A percentile compares a stretch with the other conserved stretches of the same genome.
Evolutionary conservation across 2,888 invertebrate species (phyloP).

Genomic region (Hirudinaria manillensis): DNA sequence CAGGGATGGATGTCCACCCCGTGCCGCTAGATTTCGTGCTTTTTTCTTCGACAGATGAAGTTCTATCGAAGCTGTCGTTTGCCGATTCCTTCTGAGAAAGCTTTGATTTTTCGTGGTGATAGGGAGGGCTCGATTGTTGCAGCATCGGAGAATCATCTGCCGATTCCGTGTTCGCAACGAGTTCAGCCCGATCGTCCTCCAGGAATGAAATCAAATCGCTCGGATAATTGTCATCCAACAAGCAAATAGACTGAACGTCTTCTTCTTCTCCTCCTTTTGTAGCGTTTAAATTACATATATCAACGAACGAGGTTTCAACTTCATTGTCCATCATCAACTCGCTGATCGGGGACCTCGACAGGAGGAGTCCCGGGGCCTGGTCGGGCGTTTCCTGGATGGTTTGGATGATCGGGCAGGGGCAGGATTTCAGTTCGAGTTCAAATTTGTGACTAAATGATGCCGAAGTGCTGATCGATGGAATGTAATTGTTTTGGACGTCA

Average conservation of each 20-base stretch:
- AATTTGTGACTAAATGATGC: constrained; percentile 6
- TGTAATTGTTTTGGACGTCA: neutral
- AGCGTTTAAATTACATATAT: neutral
- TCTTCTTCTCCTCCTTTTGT: neutral
- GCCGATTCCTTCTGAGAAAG: neutral
- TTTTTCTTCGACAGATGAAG: constrained; percentile 9
- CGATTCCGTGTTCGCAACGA: neutral
- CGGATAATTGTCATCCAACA: neutral
- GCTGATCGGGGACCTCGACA: constrained; percentile 7
- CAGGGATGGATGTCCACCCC: neutral
- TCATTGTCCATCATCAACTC: constrained; percentile 13
- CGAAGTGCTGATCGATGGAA: neutral
- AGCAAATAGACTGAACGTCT: neutral
- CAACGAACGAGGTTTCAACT: constrained; percentile 17
- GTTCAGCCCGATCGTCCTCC: neutral
- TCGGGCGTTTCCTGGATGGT: neutral
- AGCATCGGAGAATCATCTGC: neutral
- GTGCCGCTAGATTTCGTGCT: neutral
- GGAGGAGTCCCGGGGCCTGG: neutral
- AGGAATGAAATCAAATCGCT: neutral
- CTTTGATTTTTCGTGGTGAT: too few relatives aligned
- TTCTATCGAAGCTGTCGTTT: neutral
- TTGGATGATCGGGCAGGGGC: neutral
- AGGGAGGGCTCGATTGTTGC: too few relatives aligned
- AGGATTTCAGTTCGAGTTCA: constrained; percentile 3